Base-by-base conservation (phyloP, 2,797 vertebrate genomes). In the Eulemur albifrons region DNA sequence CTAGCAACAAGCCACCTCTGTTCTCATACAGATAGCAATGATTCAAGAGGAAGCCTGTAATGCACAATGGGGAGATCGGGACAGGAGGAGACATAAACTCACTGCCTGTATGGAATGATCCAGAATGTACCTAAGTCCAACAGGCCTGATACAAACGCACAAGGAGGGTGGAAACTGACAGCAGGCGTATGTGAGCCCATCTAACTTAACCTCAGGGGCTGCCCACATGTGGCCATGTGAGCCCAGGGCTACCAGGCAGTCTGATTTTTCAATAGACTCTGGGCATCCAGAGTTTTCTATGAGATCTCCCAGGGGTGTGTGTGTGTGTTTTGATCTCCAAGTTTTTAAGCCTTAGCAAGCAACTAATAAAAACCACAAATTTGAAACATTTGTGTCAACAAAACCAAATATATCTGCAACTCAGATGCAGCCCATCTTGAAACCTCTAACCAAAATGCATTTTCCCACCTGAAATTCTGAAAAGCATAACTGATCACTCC, bases 181-280 rank as follows among this genome's bases (percentile, higher is more conserved):
- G 50, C 12, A 40, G 9, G 0, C 23, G 0, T 1, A 1, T 15
- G 5, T 15, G 1, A 38, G 13, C 8, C 38, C 25, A 35, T 7
- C 13, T 1, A 63, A 7, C 38, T 73, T 4, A n/a, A 54, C 48
- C 40, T 82, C 7, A 20, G 40, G 20, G 54, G 25, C 11, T 27
- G 14, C 11, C 35, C 32, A 21, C 11, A 27, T 0, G 0, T 2
- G 10, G 20, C 38, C 20, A 0, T 18, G 15, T 9, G 5, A 86
- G 9, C 30, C 70, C 17, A 38, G 48, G 69, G 0, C 12, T 57
- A 17, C 35, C 63, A 25, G 32, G 25, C 7, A 63, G 3, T 21
- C 52, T 40, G 4, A 35, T 8, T 38, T 65, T 75, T 40, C 54
- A 48, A 38, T 76, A 90, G 73, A 83, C 3, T 2, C 9, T 23